Base-by-base conservation (phyloP, 2,113 vertebrate species). In the Tyrannus savana region DNA sequence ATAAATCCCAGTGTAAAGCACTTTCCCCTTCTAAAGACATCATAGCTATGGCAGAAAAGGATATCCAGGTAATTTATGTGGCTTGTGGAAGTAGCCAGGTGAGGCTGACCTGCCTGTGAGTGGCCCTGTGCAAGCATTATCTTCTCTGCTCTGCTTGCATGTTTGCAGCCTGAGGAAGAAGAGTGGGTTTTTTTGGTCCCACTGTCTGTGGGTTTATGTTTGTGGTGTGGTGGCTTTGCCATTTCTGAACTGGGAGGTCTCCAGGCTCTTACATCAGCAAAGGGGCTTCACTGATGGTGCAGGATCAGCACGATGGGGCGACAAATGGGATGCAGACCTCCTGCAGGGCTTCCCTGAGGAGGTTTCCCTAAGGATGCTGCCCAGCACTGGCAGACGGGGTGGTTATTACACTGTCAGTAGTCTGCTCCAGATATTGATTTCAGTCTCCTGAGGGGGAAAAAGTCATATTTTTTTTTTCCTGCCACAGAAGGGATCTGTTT, bases 371-470 rank as follows among this genome's bases (percentile, higher is more conserved):
- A 27, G 56, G 52, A 2, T 72, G 58, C 79, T 72, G 66, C 53
- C 68, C 30, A 84, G 53, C 35, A 3, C 2, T 47, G 58, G 56
- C 68, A 52, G 50, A 35, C 12, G 4, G n/a, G 59, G 37, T 74
- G 41, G 64, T 88, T 87, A 27, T 90, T 94, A 46, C 14, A 60
- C 84, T 83, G 46, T 66, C 74, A 66, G 19, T 19, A 62, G 16
- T n/a, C 87, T 94, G 80, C 85, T 93, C 75, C 77, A 79, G 67
- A 58, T 95, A 94, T 58, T 87, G 88, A 92, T 95, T 92, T 59
- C 68, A 78, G 74, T 68, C 83, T 92, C 74, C 77, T 30, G 37
- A 64, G 83, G 64, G 47, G 19, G 6, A 39, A 22, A 72, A 91
- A 83, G 64, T 84, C 1, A 1, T 53, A 24, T 82, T 86, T 55